Conservation (phyloP, 1,140 invertebrate genomes). For the Cephus cinctus region DNA sequence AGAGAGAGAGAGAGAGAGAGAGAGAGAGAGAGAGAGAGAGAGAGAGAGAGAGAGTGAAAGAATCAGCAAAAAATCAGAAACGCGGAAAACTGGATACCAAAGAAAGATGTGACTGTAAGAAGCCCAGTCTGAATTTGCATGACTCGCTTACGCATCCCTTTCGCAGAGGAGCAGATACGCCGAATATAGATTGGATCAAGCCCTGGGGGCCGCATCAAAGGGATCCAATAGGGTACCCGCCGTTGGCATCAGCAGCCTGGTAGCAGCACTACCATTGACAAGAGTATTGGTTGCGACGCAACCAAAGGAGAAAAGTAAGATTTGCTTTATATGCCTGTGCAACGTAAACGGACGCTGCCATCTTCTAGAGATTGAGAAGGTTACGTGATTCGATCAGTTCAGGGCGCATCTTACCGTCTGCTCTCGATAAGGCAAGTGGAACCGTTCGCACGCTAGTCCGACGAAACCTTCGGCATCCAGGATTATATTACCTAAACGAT, state of each 20-base stretch:
- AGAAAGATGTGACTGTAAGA: constrained; percentile 11
- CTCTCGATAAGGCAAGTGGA: no score
- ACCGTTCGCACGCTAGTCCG: no score
- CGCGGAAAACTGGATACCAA: constrained; percentile 12
- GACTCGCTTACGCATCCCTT: neutral
- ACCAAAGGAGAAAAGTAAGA: no score
- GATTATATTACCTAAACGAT: no score
- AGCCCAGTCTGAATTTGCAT: constrained; percentile 9
- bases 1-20: no score
- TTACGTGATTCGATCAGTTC: constrained; percentile 2
- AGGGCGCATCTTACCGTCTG: no score
- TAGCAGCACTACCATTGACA: no score
- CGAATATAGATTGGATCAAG: neutral
- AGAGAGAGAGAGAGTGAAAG: neutral
- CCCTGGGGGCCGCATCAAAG: constrained; percentile 1
- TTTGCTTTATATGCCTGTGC: neutral
- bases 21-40: no score
- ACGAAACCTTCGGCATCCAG: no score
- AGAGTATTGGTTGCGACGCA: no score
- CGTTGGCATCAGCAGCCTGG: neutral
- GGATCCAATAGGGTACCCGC: neutral
- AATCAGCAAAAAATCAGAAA: neutral
- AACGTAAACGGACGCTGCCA: neutral
- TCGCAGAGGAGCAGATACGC: neutral
- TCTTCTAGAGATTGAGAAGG: neutral